Conservation (phyloP, 2,888 invertebrate species). For the Dryococelus australis region DNA sequence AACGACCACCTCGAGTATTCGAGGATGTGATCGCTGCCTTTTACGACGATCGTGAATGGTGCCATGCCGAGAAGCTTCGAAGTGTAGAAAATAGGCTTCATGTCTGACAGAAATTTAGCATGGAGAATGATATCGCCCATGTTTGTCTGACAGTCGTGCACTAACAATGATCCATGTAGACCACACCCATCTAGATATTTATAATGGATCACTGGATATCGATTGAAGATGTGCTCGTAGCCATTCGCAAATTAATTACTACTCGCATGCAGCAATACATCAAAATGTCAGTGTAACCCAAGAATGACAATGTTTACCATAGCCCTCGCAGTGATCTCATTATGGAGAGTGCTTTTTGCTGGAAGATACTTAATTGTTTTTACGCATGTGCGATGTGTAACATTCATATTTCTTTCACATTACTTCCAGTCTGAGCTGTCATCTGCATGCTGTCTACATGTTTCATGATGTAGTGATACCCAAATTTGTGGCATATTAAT, state of each 20-base stretch:
- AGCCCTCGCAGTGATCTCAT: too few relatives aligned
- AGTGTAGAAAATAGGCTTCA: conserved; percentile 16
- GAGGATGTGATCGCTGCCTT: neutral
- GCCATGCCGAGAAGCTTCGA: conserved; percentile 22
- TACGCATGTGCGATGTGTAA: too few relatives aligned
- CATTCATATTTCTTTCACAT: too few relatives aligned
- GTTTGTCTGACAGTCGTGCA: neutral
- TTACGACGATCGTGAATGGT: neutral
- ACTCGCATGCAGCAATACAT: neutral
- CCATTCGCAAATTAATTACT: conserved; percentile 4
- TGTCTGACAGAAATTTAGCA: neutral
- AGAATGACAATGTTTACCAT: too few relatives aligned
- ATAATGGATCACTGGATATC: neutral
- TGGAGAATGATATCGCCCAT: neutral
- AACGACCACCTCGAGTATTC: neutral
- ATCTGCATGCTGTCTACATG: too few relatives aligned
- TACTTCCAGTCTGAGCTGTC: too few relatives aligned
- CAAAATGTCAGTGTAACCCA: neutral
- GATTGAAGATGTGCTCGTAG: neutral
- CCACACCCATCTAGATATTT: neutral
- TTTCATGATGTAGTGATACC: too few relatives aligned
- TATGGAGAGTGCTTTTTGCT: too few relatives aligned
- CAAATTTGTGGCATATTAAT: too few relatives aligned
- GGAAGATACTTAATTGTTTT: too few relatives aligned
- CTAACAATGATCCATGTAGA: neutral